These are phyloP conservation scores for Nemotelus pantherinus DNA, from an alignment of 2,888 invertebrate species.

Conservation along the genomic window DNA sequence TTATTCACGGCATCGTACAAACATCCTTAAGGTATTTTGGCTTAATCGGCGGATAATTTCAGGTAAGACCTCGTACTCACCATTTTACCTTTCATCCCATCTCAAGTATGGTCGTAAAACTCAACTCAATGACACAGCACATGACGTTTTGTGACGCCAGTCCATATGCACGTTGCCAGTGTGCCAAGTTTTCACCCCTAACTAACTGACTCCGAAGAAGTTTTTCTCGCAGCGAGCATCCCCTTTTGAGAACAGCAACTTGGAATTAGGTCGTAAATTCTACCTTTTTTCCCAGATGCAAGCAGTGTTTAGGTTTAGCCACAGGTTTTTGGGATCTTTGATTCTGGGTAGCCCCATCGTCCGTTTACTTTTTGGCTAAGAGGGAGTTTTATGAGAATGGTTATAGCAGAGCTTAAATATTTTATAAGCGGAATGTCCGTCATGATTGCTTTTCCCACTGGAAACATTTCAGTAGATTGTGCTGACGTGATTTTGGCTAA, in stretches of 20 bases:
- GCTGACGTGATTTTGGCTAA: constrained; percentile 44
- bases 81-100: constrained; percentile 34
- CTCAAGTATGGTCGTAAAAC: constrained; percentile 47
- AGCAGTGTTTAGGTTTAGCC: constrained; percentile 1
- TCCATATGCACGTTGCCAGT: constrained; percentile 12
- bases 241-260: constrained; percentile 6
- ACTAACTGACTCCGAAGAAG: background rate
- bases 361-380: background rate
- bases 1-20: background rate
- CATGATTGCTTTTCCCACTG: constrained; percentile 48
- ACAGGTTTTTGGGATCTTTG: constrained; percentile 2
- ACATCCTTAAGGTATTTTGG: constrained; percentile 22
- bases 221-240: background rate
- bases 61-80: constrained; percentile 37
- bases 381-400: constrained; percentile 29
- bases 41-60: constrained; percentile 38
- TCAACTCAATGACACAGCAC: constrained; percentile 44
- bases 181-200: background rate
- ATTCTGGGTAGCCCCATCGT: background rate
- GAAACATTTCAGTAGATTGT: constrained; percentile 39
- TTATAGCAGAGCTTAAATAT: constrained; percentile 47
- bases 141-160: constrained; percentile 33
- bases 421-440: constrained; percentile 47
- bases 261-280: constrained; percentile 37
- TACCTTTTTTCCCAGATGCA: constrained; percentile 35